These are phyloP conservation scores for Saccostrea cuccullata DNA, from an alignment of 1,140 invertebrate species.

Conservation along the genomic window DNA sequence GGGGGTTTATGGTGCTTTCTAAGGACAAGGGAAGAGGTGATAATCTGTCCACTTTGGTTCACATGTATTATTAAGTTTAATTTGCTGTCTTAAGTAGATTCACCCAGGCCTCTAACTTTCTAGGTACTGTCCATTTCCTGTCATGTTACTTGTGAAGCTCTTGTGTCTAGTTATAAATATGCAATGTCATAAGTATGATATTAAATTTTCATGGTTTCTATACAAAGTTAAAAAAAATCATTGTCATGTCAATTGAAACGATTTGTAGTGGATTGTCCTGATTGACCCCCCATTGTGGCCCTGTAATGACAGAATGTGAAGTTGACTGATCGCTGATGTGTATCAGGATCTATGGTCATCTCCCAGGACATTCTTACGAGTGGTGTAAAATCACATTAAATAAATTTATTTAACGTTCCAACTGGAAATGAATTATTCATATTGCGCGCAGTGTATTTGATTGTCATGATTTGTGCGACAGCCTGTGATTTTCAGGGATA, in stretches of 20 bases:
- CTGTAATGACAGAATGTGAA: background rate
- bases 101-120: background rate
- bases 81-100: background rate
- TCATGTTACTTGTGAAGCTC: background rate
- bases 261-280: background rate
- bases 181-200: background rate
- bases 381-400: background rate
- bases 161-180: background rate
- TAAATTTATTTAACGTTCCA: background rate
- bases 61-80: background rate
- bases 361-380: background rate
- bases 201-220: background rate
- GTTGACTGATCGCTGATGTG: background rate
- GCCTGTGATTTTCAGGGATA: background rate
- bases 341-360: slow-evolving; percentile 1
- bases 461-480: background rate
- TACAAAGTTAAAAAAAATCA: background rate
- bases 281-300: background rate
- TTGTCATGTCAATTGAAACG: background rate
- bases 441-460: background rate
- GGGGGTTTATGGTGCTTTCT: background rate
- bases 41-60: background rate
- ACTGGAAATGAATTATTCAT: background rate
- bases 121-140: background rate
- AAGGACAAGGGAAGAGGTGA: background rate